Evolutionary conservation across 2,113 vertebrate species (phyloP), one percentile per base, ranked within the genome.

Genomic region (Hipposideros armiger): DNA sequence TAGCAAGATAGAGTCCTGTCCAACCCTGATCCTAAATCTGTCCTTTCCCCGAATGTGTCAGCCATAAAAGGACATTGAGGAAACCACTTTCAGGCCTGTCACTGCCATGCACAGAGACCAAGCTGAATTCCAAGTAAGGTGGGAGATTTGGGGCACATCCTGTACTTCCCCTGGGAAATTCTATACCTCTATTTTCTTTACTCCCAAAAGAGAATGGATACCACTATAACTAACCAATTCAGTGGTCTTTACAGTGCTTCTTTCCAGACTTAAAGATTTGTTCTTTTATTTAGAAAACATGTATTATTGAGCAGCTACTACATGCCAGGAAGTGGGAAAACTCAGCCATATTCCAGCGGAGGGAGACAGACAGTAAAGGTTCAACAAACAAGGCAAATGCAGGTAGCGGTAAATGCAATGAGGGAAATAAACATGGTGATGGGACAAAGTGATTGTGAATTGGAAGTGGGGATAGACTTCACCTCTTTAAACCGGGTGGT

Each of bases 211-310:
- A 73, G 15, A 77, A 67, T 32, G 36, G 30, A 82, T 74, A 69
- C 5, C 52, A 92, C 1, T 76, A 13, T 70, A 54, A 62, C 16
- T 56, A 54, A 32, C 19, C 20, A 40, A 36, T 62, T 62, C 80
- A 26, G 19, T 78, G 42, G 32, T 90, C 73, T 70, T 8, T 2
- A 54, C 19, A n/a, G 19, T n/a, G 15, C 54, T n/a, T 70, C 66
- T 92, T 92, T 42, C 50, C 14, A 92, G 67, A 87, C 16, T 92
- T 62, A 64, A 76, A 80, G 60, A 42, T 62, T 15, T 78, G 54
- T 78, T 91, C 24, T 70, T 78, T 77, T 62, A 26, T 32, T 69
- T 17, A 16, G 60, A 69, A 89, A 64, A 28, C 8, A 80, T 45
- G 5, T 54, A 54, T 69, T 60, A 54, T 28, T 62, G 50, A 73